phyloP scores from a whole-genome alignment of 1,140 invertebrate species.

The Zaprionus inermis region DNA sequence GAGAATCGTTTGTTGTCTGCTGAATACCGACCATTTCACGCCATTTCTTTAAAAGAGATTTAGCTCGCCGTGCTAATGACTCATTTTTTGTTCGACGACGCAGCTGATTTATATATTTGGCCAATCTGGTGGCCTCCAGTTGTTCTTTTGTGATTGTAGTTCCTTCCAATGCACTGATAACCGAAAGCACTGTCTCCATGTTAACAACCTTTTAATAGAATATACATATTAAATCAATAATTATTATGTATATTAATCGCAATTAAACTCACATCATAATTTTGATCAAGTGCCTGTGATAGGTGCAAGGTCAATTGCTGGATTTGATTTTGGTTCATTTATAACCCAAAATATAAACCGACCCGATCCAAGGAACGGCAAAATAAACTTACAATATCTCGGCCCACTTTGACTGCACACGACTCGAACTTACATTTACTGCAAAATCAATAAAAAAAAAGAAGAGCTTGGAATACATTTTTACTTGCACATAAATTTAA shows the following conservation, averaged over 20 bases:
- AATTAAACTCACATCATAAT: slow-evolving; percentile 88
- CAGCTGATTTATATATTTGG: slow-evolving; percentile 96
- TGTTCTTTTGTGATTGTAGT: slow-evolving; percentile 97
- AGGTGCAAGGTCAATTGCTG: slow-evolving; percentile 87
- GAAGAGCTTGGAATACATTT: background rate
- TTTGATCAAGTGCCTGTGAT: slow-evolving; percentile 88
- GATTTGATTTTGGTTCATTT: slow-evolving; percentile 83
- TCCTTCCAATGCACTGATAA: slow-evolving; percentile 96
- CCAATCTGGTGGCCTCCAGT: slow-evolving; percentile 96
- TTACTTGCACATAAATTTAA: background rate
- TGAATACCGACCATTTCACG: slow-evolving; percentile 88
- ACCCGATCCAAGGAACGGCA: slow-evolving; percentile 46
- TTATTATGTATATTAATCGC: background rate
- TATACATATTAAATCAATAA: background rate
- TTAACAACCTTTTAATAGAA: slow-evolving; percentile 92
- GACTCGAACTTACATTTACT: slow-evolving; percentile 28
- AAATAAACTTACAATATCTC: slow-evolving; percentile 29
- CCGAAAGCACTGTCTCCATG: slow-evolving; percentile 95
- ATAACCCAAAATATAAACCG: slow-evolving; percentile 47
- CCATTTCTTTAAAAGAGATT: slow-evolving; percentile 96
- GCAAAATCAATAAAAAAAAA: slow-evolving; percentile 2
- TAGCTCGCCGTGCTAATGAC: slow-evolving; percentile 93
- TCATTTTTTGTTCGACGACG: slow-evolving; percentile 92
- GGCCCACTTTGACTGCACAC: slow-evolving; percentile 5
- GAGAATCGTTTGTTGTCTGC: slow-evolving; percentile 56